Evolutionary conservation across 23 tunicate species (phyloP), one percentile per base, ranked within the genome.

Genomic region (Clavelina lepadiformis): DNA sequence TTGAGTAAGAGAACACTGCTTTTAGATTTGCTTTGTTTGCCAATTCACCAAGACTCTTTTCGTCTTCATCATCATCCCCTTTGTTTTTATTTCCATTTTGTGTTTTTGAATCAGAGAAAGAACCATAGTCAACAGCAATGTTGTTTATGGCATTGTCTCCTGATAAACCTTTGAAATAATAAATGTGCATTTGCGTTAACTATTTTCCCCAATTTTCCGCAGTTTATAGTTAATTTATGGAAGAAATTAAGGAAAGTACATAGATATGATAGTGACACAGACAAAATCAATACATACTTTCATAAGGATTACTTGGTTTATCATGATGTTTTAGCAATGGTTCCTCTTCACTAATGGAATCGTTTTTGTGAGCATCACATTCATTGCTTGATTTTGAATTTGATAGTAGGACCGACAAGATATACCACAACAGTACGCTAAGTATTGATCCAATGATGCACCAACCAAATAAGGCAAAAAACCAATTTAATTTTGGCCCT

Each of bases 401-500:
- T n/a, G n/a, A n/a, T n/a, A n/a, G n/a, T n/a, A n/a, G n/a, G n/a
- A n/a, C 37, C 26, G 8, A 63, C 23, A 63, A 63, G 3, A 63
- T 20, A 5, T 37, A 5, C 68, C 68, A 63, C 21, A 35, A 5
- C 26, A 35, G 5, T 19, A 35, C 5, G 68, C 49, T 54, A 29
- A 83, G n/a, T 3, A 28, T 41, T 44, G 58, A 54, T 28, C 59
- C 76, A 2, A 83, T 15, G 3, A 75, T 11, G 35, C 57, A 46
- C 76, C 82, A 75, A 18, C 64, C 71, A 75, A 83, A 83, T 11
- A 73, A 54, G 3, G 24, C 68, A 82, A 77, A 83, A 75, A 83
- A 83, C 82, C 82, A 75, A 11, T 57, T 33, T 4, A 65, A 22
- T 23, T 28, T 26, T 3, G 65, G 27, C 2, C 77, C 72, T 4